Evolutionary conservation across 2,113 vertebrate genomes (phyloP).

Genomic region (Numenius arquata): DNA sequence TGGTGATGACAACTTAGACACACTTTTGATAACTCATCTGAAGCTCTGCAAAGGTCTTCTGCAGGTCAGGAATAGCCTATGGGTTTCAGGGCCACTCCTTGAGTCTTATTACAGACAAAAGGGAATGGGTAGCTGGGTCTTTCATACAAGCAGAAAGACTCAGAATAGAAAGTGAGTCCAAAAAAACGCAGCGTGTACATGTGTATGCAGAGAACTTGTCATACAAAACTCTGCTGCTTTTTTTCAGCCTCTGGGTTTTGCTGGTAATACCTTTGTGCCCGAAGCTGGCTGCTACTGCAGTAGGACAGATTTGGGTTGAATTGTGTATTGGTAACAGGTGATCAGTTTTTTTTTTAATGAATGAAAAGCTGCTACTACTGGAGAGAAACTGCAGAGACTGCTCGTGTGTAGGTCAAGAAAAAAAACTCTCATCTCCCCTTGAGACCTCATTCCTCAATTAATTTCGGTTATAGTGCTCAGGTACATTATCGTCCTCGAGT

Average conservation of each 20-base stretch:
- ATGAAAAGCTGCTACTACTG: neutral
- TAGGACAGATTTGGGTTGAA: neutral
- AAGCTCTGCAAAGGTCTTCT: conserved; percentile 84
- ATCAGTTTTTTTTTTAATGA: neutral
- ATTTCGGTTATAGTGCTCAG: neutral
- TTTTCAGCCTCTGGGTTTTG: neutral
- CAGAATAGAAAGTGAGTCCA: neutral
- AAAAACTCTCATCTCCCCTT: neutral
- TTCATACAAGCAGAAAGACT: neutral
- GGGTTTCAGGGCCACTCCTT: neutral
- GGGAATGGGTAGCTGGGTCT: neutral
- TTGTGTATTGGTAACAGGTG: neutral
- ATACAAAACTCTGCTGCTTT: neutral
- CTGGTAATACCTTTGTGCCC: neutral
- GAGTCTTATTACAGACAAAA: neutral
- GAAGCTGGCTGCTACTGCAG: neutral
- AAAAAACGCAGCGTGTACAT: accelerated
- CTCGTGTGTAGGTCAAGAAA: neutral
- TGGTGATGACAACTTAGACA: conserved; percentile 81
- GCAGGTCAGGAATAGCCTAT: conserved; percentile 65
- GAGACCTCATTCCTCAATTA: neutral
- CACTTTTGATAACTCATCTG: conserved; percentile 81
- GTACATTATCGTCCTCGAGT: neutral
- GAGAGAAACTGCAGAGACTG: neutral
- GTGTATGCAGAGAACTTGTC: neutral